Evolutionary conservation across 2,888 invertebrate genomes (phyloP), one percentile per base, ranked within the genome.

Genomic region (Entomobrya proxima): DNA sequence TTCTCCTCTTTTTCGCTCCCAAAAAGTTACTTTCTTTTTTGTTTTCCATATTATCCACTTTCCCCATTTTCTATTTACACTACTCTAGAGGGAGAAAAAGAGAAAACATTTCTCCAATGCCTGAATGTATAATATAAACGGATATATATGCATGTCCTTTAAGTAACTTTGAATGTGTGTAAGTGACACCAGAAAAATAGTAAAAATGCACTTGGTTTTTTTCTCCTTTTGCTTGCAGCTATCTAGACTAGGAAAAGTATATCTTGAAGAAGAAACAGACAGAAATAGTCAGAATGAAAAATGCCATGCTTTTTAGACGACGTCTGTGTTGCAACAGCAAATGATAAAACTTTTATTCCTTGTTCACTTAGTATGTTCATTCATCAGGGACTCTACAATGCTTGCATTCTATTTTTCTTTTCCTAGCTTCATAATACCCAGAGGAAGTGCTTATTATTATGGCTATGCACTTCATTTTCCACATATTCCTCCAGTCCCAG

Each of bases 21-120:
- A 64, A n/a, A 75, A 35, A 75, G 75, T 47, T 3, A 72, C 72
- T 72, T 72, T n/a, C n/a, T n/a, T n/a, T n/a, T 58, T 67, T 64
- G 67, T 67, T 67, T 69, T 13, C 24, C 69, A 3, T 47, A 5
- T n/a, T n/a, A n/a, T n/a, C n/a, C 32, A 18, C 21, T 35, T n/a
- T n/a, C n/a, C n/a, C 21, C 11, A 50, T 32, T 52, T 52, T 74
- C 52, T 35, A 52, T 74, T 50, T 35, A 52, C 32, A 35, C 15
- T 52, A 24, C 74, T 32, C 44, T 15, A 69, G 44, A 44, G 24
- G n/a, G n/a, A 13, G 21, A 37, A 37, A 37, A 67, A 35, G n/a
- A n/a, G n/a, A n/a, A n/a, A n/a, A n/a, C n/a, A n/a, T n/a, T n/a
- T n/a, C n/a, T n/a, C n/a, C n/a, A n/a, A n/a, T n/a, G n/a, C n/a